phyloP scores from a whole-genome alignment of 2,113 vertebrate species.

The Dipodomys ordii region DNA sequence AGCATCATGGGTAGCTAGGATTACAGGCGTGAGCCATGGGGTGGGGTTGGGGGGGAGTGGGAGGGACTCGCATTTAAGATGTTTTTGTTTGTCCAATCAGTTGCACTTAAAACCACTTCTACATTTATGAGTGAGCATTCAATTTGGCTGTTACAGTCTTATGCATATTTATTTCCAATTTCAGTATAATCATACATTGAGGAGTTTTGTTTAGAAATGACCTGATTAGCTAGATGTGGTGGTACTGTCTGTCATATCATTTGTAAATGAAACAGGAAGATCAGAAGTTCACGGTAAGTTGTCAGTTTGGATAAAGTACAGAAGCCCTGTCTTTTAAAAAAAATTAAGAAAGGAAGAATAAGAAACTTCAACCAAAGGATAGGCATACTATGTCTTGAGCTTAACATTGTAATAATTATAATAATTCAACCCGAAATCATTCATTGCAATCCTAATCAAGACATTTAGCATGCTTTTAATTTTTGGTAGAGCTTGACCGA shows the following conservation, averaged over 20 bases:
- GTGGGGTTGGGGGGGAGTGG: no score
- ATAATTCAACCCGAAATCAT: constrained; percentile 24
- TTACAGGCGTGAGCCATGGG: no score
- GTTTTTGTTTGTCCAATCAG: constrained; percentile 32
- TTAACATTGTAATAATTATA: background rate
- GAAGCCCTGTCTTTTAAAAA: no score
- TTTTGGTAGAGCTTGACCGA: background rate
- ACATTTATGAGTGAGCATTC: background rate
- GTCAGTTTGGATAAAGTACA: no score
- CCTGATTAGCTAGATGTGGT: background rate
- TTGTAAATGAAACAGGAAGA: no score
- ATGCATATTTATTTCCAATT: background rate
- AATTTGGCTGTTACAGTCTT: constrained; percentile 4
- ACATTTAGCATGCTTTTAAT: background rate
- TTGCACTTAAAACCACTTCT: background rate
- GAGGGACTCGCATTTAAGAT: background rate
- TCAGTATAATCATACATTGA: constrained; percentile 5
- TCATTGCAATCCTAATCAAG: background rate
- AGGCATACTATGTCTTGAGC: background rate
- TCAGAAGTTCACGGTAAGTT: no score
- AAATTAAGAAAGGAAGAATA: background rate
- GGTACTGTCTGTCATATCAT: no score
- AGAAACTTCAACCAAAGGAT: background rate
- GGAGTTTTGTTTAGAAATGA: constrained; percentile 28
- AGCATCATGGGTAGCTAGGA: no score